Evolutionary conservation across 2,113 vertebrate genomes (phyloP), one percentile per base, ranked within the genome.

Genomic region (Silurus meridionalis): DNA sequence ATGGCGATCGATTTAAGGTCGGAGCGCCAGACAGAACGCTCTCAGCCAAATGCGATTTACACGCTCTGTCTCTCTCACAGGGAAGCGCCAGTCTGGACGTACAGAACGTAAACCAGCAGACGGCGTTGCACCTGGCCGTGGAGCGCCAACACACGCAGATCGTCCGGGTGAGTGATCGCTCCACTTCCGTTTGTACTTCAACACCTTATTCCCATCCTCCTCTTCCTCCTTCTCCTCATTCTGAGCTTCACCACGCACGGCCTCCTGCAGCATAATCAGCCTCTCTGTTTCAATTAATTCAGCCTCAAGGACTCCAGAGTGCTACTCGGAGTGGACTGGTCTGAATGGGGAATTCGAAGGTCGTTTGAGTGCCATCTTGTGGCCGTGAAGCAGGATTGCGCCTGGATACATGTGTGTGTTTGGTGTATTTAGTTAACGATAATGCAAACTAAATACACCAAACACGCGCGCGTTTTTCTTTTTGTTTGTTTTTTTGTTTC

Each of bases 91-190:
- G 97, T 93, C 91, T 99, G 93, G 98, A 99, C 95, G 97, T 99
- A 88, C 98, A 99, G 95, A 99, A 99, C 25, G 97, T 98, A 79
- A 99, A 99, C 94, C 98, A 99, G 91, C 98, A 99, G 87, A 99
- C 98, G 6, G 98, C 98, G 83, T 92, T 99, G 71, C 98, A 99
- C 91, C 95, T 99, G 91, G 98, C 98, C 2, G 98, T 99, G 87
- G 98, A 99, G 91, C 95, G 98, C 21, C 98, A 99, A 89, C 98
- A 99, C 89, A 99, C 98, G 0, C 98, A 99, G 91, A 99, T 99
- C 91, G 98, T 99, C 89, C 95, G 98, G 96, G 98, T 99, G 91
- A 96, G 95, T 91, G 48, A 63, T 11, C 17, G 19, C 15, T 10
- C 67, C 28, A 25, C 64, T 7, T 83, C 77, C 52, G 21, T 46